These are phyloP conservation scores for Endomychus coccineus DNA, from an alignment of 2,888 invertebrate species.

Conservation along the genomic window DNA sequence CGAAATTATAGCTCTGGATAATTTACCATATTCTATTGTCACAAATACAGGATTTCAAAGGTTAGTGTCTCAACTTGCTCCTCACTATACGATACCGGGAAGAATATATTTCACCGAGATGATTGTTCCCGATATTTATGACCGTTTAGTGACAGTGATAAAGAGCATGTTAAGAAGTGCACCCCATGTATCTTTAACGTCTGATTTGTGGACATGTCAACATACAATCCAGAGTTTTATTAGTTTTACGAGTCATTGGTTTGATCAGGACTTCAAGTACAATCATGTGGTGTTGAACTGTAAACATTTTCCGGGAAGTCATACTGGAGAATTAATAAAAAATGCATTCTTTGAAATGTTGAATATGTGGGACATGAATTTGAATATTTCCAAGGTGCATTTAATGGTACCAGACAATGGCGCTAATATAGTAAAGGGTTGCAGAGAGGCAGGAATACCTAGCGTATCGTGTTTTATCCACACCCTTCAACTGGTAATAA, in stretches of 20 bases:
- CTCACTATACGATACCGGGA: slow-evolving; percentile 6
- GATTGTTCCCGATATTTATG: slow-evolving; percentile 7
- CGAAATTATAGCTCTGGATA: slow-evolving; percentile 8
- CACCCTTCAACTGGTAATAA: slow-evolving; percentile 8
- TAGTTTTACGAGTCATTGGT: slow-evolving; percentile 8
- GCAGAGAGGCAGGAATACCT: slow-evolving; percentile 6
- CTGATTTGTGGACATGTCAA: slow-evolving; percentile 9
- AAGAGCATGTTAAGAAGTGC: slow-evolving; percentile 2
- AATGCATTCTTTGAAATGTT: slow-evolving; percentile 7
- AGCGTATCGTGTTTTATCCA: slow-evolving; percentile 9
- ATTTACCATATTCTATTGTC: slow-evolving; percentile 7
- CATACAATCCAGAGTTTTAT: slow-evolving; percentile 8
- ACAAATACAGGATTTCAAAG: slow-evolving; percentile 6
- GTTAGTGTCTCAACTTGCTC: slow-evolving; percentile 6
- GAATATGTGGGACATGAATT: slow-evolving; percentile 4
- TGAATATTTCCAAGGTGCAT: too few species aligned
- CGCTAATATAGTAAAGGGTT: slow-evolving; percentile 7
- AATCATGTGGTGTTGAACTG: slow-evolving; percentile 8
- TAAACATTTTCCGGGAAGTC: slow-evolving; percentile 8
- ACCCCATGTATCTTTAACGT: slow-evolving; percentile 3
- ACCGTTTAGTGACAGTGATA: slow-evolving; percentile 4
- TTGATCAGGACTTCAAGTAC: slow-evolving; percentile 1
- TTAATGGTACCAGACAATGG: slow-evolving; percentile 7
- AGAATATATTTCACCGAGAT: too few species aligned
- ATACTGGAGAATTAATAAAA: slow-evolving; percentile 4